Base-by-base conservation (phyloP, 2,797 vertebrate genomes). In the Phrynocephalus vlangalii region DNA sequence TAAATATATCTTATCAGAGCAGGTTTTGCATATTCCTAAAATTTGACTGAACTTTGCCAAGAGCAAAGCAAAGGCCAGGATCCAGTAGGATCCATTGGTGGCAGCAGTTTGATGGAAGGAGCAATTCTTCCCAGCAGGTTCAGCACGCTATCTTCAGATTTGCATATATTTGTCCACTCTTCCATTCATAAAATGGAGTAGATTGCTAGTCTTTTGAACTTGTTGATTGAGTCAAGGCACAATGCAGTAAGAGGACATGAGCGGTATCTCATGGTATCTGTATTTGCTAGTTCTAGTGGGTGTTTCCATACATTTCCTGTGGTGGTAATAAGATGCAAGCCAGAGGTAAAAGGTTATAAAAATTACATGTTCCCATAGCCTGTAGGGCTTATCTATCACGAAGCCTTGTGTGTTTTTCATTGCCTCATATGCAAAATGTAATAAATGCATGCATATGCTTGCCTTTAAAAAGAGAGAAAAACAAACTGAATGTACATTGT, bases 311-410 rank as follows among this genome's bases (percentile, higher is more conserved):
- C 7, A 15, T 15, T 63, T 72, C 26, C 60, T 77, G 7, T 20
- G 11, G 44, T 72, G 48, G 15, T 24, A 71, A 79, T 56, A 71
- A 88, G 90, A 87, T 24, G 0, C 5, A 28, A 72, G 85, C 38
- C 18, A 50, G 50, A 20, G 0, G 10, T 84, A 28, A 75, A 75
- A 84, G 16, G 26, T 83, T 71, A 52, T 30, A 86, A 70, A 82
- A 83, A 90, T 38, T 86, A 68, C 84, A 73, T 77, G 87, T 72
- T 82, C 91, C 83, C 72, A 71, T 71, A 91, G 84, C 84, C 79
- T 91, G 87, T 94, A 89, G 87, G 93, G 88, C 92, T 92, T 88
- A 0, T 86, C 83, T 77, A n/a, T 52, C 83, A 67, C 77, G 86
- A 70, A 87, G 81, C 87, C 52, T 48, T 67, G 90, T 44, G 71